Evolutionary conservation across 2,797 vertebrate species (phyloP).

Genomic region (Macropodus opercularis): DNA sequence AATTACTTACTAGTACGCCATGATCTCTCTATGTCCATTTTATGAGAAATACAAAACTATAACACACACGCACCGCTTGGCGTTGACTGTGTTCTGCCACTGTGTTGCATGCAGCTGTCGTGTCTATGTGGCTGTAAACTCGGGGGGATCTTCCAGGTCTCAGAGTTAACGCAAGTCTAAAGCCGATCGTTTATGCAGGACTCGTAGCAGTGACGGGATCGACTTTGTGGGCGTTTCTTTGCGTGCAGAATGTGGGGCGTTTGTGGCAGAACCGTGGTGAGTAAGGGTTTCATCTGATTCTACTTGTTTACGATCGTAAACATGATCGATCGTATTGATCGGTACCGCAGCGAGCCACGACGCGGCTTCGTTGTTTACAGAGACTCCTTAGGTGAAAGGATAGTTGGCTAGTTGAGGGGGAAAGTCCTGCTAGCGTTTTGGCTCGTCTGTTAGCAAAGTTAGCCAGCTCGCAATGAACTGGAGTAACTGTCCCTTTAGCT

Average conservation of each 20-base stretch:
- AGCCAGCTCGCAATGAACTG: not conserved
- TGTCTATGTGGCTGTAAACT: not conserved
- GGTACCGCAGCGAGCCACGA: not conserved
- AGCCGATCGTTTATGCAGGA: not conserved
- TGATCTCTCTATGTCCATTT: not conserved
- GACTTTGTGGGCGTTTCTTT: conserved; percentile 53
- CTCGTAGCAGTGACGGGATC: conserved; percentile 5
- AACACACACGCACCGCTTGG: not conserved
- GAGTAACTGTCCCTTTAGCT: conserved; percentile 5
- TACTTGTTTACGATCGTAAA: not conserved
- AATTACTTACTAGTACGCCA: no score
- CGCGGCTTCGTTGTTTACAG: accelerated
- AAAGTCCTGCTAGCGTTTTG: no score
- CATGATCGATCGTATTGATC: accelerated
- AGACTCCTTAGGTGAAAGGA: accelerated
- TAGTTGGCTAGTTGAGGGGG: not conserved
- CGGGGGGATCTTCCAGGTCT: no score
- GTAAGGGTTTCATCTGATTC: conserved; percentile 40
- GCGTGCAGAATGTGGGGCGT: conserved; percentile 81
- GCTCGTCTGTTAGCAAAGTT: conserved; percentile 26
- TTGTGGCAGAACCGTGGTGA: conserved; percentile 84
- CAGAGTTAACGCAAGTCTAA: no score
- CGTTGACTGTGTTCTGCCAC: no score
- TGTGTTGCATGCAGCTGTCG: not conserved
- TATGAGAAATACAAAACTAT: no score